Base-by-base conservation (phyloP, 2,888 invertebrate genomes). In the Nemapogon koenigi region DNA sequence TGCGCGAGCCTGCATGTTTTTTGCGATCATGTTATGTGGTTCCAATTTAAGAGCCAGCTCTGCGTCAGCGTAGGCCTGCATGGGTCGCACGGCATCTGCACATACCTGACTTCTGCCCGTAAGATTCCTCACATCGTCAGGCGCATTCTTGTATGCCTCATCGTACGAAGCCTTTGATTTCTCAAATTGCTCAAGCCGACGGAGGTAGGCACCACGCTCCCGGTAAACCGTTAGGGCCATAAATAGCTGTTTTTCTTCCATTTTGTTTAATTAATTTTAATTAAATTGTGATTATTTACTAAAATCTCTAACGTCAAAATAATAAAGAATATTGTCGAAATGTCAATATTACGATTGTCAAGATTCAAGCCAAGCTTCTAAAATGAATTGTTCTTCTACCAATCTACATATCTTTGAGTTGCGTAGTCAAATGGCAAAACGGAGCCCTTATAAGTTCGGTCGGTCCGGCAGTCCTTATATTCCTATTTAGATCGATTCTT, bases 1-100 rank as follows among this genome's bases (percentile, higher is more conserved):
- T 11, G 76, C 78, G 1, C 71, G 63, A 2, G 73, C 59, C 46
- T 76, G 75, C 73, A 75, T 72, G 44, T 72, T 71, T 14, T 62
- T 59, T 2, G 78, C 76, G 15, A 56, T 63, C 71, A 76, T 73
- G 45, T 72, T 75, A 1, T 43, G 47, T 1, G 78, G 76, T 43
- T 66, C 68, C 8, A 76, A 52, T 44, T 66, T 62, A 17, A 76
- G 63, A 2, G 78, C 78, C 18, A 69, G 47, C 44, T 76, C 73
- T 1, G 78, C 78, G 44, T 75, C 73, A 2, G 66, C 50, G 41
- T 61, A 75, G 1, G 78, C 75, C 43, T 75, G 75, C 11, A 60
- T 52, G 0, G 75, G 73, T 43, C 66, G 58, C 15, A 75, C 68
- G 1, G 75, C 75, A 33, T 76, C 73, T 1, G 72, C 62, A 37